These are phyloP conservation scores for Astyanax mexicanus DNA, from an alignment of 2,797 vertebrate genomes.

Conservation along the genomic window DNA sequence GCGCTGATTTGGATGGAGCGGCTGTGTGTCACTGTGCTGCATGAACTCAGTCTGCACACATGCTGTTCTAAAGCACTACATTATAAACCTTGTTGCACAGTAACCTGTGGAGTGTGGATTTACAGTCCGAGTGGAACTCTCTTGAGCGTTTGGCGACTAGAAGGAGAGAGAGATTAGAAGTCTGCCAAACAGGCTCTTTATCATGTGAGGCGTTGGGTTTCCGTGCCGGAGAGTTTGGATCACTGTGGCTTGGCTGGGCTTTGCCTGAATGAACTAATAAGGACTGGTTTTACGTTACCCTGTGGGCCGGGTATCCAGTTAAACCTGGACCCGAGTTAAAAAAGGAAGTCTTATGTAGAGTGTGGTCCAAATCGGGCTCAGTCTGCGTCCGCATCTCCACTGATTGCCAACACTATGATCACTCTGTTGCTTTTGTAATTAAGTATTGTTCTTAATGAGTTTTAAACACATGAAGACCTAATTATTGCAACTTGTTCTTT, in stretches of 20 bases:
- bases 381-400: not conserved
- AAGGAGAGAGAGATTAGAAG: not conserved
- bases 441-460: slow-evolving; percentile 36
- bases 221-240: slow-evolving; percentile 1
- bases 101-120: slow-evolving; percentile 35
- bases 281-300: slow-evolving; percentile 7
- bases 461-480: slow-evolving; percentile 27
- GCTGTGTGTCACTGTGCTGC: not conserved
- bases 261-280: slow-evolving; percentile 6
- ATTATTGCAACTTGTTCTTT: slow-evolving; percentile 18
- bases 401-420: slow-evolving; percentile 37
- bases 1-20: slow-evolving; percentile 18
- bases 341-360: not conserved
- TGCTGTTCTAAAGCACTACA: slow-evolving; percentile 30
- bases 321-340: not conserved
- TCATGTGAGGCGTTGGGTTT: slow-evolving; percentile 14
- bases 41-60: slow-evolving; percentile 21
- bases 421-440: slow-evolving; percentile 26
- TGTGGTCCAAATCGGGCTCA: not conserved
- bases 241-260: not conserved
- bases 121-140: slow-evolving; percentile 3
- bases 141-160: not conserved
- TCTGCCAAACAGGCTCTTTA: slow-evolving; percentile 1
- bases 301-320: slow-evolving; percentile 4
- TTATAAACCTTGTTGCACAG: slow-evolving; percentile 20